Base-by-base conservation (phyloP, 2,888 invertebrate species). In the Coelopa pilipes region DNA sequence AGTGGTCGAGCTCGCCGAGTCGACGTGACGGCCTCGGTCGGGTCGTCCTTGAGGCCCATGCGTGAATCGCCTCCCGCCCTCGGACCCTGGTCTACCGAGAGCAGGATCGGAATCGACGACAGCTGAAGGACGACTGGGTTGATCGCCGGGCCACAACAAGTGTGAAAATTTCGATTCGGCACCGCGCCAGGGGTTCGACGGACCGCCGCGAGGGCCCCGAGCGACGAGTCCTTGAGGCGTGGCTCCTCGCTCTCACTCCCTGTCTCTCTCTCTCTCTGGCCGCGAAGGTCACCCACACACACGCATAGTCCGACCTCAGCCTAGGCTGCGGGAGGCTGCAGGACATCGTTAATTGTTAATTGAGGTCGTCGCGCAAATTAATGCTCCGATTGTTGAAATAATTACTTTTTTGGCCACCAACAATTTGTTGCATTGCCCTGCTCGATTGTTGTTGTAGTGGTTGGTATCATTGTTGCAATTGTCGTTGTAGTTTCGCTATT, bases 361-460 rank as follows among this genome's bases (percentile, higher is more conserved):
- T 82, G 81, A 82, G 82, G 81, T 80, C 81, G 82, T 79, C 79
- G 81, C 79, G 81, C 81, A 79, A 81, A 84, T 85, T 83, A 84
- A 82, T 82, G 81, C 70, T 75, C 75, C 79, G 79, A 81, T 79
- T 82, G 79, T 75, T 65, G 62, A 74, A 76, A 75, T 78, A 76
- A 77, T 77, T 49, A 65, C 62, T 45, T 75, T 75, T 67, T 57
- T 68, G 55, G 68, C 17, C 19, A 69, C 13, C 55, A 74, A 67
- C 73, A 75, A 45, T 17, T 69, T 65, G 70, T 75, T 74, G 69
- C 73, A 63, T 72, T 59, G 62, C 69, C 34, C 12, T 59, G 11
- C 3, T 17, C 19, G 15, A 11, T 60, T 60, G 34, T 60, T 60
- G 60, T 17, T 59, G 17, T 11, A 13, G 19, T 5, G 21, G 15